These are phyloP conservation scores for Mustelus asterias DNA, from an alignment of 2,113 vertebrate species.

Conservation along the genomic window DNA sequence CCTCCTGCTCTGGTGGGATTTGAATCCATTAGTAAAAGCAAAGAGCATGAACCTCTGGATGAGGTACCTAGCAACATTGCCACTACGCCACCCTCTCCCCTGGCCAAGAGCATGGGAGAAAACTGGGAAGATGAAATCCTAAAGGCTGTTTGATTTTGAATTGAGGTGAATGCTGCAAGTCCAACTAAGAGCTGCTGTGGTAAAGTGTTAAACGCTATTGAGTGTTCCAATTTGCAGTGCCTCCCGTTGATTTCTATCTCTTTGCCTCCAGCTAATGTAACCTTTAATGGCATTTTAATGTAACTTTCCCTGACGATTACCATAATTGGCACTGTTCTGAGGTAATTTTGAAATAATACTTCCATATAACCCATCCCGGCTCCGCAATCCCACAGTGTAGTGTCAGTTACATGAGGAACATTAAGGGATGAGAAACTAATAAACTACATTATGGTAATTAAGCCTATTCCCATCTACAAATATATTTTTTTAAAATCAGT, in stretches of 20 bases:
- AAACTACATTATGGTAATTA: background rate
- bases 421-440: background rate
- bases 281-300: constrained; percentile 12
- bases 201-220: background rate
- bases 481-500: background rate
- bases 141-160: background rate
- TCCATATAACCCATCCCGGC: too few species aligned
- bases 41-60: too few species aligned
- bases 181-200: background rate
- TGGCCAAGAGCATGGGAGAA: background rate
- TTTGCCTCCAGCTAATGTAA: background rate
- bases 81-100: too few species aligned
- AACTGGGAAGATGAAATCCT: background rate
- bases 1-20: too few species aligned
- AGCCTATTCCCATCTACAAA: background rate
- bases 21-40: too few species aligned
- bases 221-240: background rate
- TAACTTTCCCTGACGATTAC: constrained; percentile 1
- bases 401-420: background rate
- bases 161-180: background rate
- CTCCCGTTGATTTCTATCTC: background rate
- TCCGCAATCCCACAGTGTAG: background rate
- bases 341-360: background rate
- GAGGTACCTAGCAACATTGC: too few species aligned
- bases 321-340: background rate